Evolutionary conservation across 2,888 invertebrate genomes (phyloP).

Genomic region (Biston stratarius): DNA sequence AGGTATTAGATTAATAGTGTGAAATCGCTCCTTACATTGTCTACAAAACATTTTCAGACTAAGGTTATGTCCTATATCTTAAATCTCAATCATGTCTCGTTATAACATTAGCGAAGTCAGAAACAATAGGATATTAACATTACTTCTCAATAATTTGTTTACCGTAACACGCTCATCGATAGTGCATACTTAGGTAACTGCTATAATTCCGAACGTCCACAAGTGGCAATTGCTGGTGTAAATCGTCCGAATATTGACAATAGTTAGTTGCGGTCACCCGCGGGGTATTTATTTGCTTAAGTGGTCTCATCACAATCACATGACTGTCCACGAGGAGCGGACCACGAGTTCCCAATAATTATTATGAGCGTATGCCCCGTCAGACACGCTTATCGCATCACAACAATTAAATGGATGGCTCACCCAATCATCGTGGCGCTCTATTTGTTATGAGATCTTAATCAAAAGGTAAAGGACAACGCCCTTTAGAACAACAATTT

Average conservation of each 20-base stretch:
- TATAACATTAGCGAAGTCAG: too few species aligned
- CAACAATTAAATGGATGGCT: conserved; percentile 66
- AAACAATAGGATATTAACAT: conserved; percentile 1
- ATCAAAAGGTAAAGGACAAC: conserved; percentile 68
- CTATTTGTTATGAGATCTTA: conserved; percentile 58
- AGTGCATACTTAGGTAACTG: conserved; percentile 5
- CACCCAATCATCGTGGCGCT: conserved; percentile 63
- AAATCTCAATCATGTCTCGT: too few species aligned
- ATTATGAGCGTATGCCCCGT: conserved; percentile 57
- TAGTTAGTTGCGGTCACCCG: conserved; percentile 62
- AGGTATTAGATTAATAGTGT: too few species aligned
- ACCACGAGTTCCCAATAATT: conserved; percentile 79
- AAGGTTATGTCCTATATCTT: too few species aligned
- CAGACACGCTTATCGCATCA: conserved; percentile 63
- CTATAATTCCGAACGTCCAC: conserved; percentile 7
- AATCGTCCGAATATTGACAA: conserved; percentile 65
- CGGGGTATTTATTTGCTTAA: conserved; percentile 81
- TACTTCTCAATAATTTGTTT: neutral
- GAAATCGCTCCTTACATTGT: too few species aligned
- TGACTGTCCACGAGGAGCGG: conserved; percentile 77
- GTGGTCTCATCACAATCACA: conserved; percentile 83
- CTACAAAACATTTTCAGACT: too few species aligned
- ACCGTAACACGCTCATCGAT: conserved; percentile 6
- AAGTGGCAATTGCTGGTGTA: conserved; percentile 29
- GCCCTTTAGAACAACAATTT: conserved; percentile 50